Base-by-base conservation (phyloP, 2,113 vertebrate genomes). In the Monopterus albus region DNA sequence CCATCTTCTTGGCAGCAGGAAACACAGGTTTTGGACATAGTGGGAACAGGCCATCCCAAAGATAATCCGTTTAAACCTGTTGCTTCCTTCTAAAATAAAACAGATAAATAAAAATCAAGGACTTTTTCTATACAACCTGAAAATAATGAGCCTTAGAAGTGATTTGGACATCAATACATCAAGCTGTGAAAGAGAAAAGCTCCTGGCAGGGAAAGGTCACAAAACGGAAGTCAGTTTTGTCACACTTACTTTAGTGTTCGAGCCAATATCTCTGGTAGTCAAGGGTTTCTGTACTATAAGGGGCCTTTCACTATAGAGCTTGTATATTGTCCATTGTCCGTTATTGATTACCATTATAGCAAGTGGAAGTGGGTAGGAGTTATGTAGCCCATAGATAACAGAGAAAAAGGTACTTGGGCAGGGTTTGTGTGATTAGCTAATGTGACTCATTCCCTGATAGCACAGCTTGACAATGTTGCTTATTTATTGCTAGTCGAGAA, bases 401-500 rank as follows among this genome's bases (percentile, higher is more conserved):
- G 21, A 29, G 26, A 43, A 60, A 36, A 59, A 20, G 50, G 58
- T 58, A 26, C 47, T 59, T 15, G 46, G 35, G 46, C 43, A 36
- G 43, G 52, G 56, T 31, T 26, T 31, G 39, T 35, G 71, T 71
- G 69, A 83, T 76, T 71, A 81, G 66, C 50, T 51, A 52, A 75
- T 35, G 69, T 91, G 88, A 91, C 72, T 92, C 89, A 88, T 45
- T 35, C 75, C 68, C 69, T 45, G 57, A 42, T 58, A 38, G 47
- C 63, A 25, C 64, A 51, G 66, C 56, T 75, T 50, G 65, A 75
- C 45, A 63, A 23, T 78, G 79, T 88, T 82, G 73, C 75, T 50
- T 89, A 83, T 90, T 87, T 88, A 85, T 90, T 87, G 62, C 57
- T 52, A 46, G 52, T 63, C 49, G 63, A 77, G 81, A 85, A 76